These are phyloP conservation scores for Drosophila prostipennis DNA, from an alignment of 2,888 invertebrate genomes.

Conservation along the genomic window DNA sequence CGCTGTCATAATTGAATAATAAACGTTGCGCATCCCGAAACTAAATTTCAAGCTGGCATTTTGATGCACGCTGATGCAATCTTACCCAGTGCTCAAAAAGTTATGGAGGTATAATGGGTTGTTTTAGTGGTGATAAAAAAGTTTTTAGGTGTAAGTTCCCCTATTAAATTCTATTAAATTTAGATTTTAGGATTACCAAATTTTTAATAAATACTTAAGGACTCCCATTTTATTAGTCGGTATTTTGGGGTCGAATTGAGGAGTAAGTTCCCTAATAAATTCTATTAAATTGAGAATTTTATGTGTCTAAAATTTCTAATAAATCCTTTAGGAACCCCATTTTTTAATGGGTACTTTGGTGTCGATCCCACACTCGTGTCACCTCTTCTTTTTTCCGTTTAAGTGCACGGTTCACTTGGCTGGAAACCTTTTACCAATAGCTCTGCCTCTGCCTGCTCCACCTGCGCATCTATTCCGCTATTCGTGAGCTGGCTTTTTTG, in stretches of 20 bases:
- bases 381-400: constrained; percentile 19
- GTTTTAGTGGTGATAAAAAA: rapidly evolving
- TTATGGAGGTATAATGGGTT: neutral
- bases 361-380: constrained; percentile 2
- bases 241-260: too few species aligned
- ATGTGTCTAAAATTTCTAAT: neutral
- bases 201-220: too few species aligned
- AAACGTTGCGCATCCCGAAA: constrained; percentile 50
- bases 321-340: neutral
- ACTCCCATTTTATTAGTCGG: too few species aligned
- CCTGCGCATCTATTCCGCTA: constrained; percentile 46
- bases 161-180: too few species aligned
- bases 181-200: too few species aligned
- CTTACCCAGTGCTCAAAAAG: constrained; percentile 6
- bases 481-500: constrained; percentile 34
- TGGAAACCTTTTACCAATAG: constrained; percentile 59
- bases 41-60: constrained; percentile 51
- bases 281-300: too few species aligned
- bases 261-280: too few species aligned
- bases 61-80: constrained; percentile 29
- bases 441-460: constrained; percentile 31
- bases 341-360: neutral
- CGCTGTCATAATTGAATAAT: constrained; percentile 62
- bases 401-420: constrained; percentile 51
- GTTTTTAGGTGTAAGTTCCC: neutral